Evolutionary conservation across 2,888 invertebrate species (phyloP).

Genomic region (Ommatoiulus sabulosus): DNA sequence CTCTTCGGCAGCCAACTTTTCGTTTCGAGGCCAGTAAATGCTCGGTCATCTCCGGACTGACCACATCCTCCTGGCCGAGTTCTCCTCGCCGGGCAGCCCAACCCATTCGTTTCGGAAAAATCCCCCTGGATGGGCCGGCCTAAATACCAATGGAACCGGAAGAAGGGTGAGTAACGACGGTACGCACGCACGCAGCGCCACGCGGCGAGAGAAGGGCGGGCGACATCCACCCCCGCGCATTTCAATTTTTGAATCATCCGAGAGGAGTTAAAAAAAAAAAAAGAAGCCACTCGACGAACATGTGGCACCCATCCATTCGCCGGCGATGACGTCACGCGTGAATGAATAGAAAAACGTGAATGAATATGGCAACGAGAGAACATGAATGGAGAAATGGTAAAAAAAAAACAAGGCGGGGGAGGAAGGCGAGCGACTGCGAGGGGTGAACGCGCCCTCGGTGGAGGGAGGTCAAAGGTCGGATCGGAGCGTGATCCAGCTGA

Average conservation of each 20-base stretch:
- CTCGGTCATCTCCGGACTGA: background rate
- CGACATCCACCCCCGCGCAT: background rate
- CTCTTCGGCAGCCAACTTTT: no score
- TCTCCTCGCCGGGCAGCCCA: background rate
- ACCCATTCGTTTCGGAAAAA: background rate
- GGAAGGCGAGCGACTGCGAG: no score
- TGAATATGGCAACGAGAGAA: background rate
- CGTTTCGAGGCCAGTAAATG: no score
- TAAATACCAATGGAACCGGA: background rate
- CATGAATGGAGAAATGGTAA: background rate
- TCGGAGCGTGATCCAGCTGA: background rate
- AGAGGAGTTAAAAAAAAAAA: background rate
- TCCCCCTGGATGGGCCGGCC: background rate
- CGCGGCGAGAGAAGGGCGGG: background rate
- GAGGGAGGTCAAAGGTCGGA: background rate
- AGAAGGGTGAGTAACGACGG: background rate
- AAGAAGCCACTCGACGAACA: background rate
- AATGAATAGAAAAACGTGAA: constrained; percentile 7
- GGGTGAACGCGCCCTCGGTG: background rate
- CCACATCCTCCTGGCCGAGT: background rate
- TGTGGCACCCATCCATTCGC: constrained; percentile 28
- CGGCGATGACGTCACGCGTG: background rate
- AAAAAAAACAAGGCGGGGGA: background rate
- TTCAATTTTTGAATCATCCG: constrained; percentile 41
- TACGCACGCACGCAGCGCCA: background rate